Base-by-base conservation (phyloP, 2,797 vertebrate species). In the Tokudaia tokunoshimensis region DNA sequence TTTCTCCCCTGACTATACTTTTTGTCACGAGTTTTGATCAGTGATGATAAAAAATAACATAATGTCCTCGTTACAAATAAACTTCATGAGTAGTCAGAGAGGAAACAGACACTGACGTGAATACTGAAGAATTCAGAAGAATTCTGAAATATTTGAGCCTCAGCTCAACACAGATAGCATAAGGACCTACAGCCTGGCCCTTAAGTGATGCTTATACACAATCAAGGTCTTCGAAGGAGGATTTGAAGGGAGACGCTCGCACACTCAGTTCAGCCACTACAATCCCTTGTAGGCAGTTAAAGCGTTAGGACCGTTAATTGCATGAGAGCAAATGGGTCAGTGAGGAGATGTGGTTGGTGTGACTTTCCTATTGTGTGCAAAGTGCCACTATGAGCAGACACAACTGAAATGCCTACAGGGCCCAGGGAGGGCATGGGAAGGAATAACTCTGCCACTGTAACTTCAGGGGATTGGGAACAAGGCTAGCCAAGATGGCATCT, bases 391-490 rank as follows among this genome's bases (percentile, higher is more conserved):
- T 19, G 14, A 12, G 65, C 1, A 1, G 20, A 41, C 55, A 47
- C 22, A 26, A 78, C 41, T 10, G 2, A 84, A 65, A 85, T 67
- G 83, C 67, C 87, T 31, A 10, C n/a, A 61, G 34, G 61, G n/a
- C 47, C 47, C 79, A 67, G 5, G 44, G 12, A 24, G n/a, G 1
- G 65, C 74, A 22, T 12, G 19, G 0, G 41, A 67, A 79, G 61
- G 37, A 72, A 0, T 6, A 79, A 81, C 1, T 1, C 1, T 24
- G 47, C n/a, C 19, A 29, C 37, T 1, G 0, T 74, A 31, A 26
- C 4, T 20, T 14, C 3, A 8, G 24, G 37, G 59, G 11, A 10
- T 13, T 13, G 3, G 29, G 10, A 7, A 47, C 61, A 65, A 34
- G 17, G 41, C 10, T 3, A 65, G 29, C 10, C 29, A 34, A 47